Evolutionary conservation across 2,113 vertebrate species (phyloP), one percentile per base, ranked within the genome.

Genomic region (Corvus moneduloides): DNA sequence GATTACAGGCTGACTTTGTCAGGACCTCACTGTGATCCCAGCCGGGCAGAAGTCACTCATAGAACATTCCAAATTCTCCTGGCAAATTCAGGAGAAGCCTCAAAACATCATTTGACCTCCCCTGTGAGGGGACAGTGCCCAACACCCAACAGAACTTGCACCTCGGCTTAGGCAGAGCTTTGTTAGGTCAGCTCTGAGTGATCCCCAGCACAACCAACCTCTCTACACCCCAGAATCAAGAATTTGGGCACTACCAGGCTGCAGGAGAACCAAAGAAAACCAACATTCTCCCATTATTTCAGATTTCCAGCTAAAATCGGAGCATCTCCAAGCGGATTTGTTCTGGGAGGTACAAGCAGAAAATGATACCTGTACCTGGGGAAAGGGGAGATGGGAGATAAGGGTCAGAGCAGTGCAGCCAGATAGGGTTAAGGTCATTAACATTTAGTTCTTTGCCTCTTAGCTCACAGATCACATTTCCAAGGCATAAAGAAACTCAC

Each of bases 321-420:
- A 92, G 80, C 71, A 61, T 12, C 17, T 4, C 11, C 2, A 19
- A 71, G 46, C 3, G 3, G 86, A 62, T 73, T 35, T 51, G 37
- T 9, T 19, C 21, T 19, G 55, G 9, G 26, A 66, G 51, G 55
- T 22, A 35, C 3, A 43, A 44, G 69, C 87, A 94, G 73, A 88
- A 92, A 67, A 54, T 0, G 69, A 95, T 64, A 81, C 4, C 68
- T 49, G 23, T 11, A 64, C 48, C 93, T 81, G 80, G 35, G 41
- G 91, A 94, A 93, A 96, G 80, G 61, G 27, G 72, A 94, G 80
- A 74, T 71, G 28, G 68, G 13, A 97, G 80, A 91, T 16, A 24
- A 59, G 82, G 91, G 91, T 74, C 91, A 90, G 11, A 37, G 17
- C 28, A 24, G 27, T 2, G 61, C 13, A 87, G 64, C 15, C 58